Percentiles rank a stretch among this genome's conserved stretches.
Evolutionary conservation across 2,113 vertebrate species (phyloP).

Genomic region (Marcusenius ussheri): DNA sequence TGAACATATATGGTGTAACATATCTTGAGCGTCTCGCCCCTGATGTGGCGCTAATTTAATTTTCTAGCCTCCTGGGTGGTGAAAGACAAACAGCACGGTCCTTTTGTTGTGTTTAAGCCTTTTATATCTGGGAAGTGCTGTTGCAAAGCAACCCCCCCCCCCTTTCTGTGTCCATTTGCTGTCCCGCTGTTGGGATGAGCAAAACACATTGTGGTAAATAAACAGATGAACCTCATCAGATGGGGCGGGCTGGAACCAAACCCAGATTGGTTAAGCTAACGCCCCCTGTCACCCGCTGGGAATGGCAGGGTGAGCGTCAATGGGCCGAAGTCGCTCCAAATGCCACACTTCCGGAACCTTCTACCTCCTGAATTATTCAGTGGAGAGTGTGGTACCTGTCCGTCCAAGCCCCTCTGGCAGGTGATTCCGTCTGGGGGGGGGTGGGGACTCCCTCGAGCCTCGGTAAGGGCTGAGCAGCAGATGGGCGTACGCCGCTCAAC

Average conservation of each 20-base stretch:
- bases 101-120: neutral
- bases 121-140: neutral
- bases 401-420: conserved; percentile 36
- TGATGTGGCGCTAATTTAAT: conserved; percentile 56
- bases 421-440: neutral
- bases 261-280: neutral
- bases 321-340: neutral
- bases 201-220: conserved; percentile 7
- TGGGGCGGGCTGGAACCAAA: neutral
- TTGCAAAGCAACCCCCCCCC: neutral
- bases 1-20: conserved; percentile 46
- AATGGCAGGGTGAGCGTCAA: neutral
- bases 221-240: neutral
- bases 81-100: conserved; percentile 21
- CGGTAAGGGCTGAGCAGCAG: neutral
- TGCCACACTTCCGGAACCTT: neutral
- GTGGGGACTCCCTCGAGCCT: conserved; percentile 37
- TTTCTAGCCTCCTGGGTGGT: conserved; percentile 22
- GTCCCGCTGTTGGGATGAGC: neutral
- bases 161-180: neutral
- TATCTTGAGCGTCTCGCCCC: conserved; percentile 49
- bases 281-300: neutral
- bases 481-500: neutral
- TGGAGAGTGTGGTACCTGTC: conserved; percentile 29
- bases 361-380: conserved; percentile 45